Evolutionary conservation across 1,140 invertebrate species (phyloP).

Genomic region (Spodoptera frugiperda): DNA sequence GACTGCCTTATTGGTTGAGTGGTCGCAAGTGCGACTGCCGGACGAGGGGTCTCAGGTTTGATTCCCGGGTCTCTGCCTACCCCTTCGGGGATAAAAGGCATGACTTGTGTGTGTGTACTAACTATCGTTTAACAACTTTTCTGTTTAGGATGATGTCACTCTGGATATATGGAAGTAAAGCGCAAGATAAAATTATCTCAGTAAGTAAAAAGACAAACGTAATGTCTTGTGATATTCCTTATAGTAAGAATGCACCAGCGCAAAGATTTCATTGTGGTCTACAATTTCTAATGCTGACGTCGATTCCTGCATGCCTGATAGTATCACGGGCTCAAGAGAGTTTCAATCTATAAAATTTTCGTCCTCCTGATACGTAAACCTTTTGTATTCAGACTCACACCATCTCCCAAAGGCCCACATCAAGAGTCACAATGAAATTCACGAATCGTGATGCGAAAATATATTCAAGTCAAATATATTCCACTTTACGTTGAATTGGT

Average conservation of each 20-base stretch:
- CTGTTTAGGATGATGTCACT: too few relatives aligned
- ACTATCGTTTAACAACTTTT: too few relatives aligned
- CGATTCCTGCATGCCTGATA: conserved; percentile 9
- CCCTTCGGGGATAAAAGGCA: too few relatives aligned
- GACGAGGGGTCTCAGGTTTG: too few relatives aligned
- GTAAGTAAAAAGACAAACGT: too few relatives aligned
- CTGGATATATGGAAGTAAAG: too few relatives aligned
- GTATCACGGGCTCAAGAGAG: conserved; percentile 44
- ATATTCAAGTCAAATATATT: conserved; percentile 46
- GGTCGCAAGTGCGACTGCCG: too few relatives aligned
- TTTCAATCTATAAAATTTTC: conserved; percentile 54
- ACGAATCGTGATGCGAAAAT: conserved; percentile 45
- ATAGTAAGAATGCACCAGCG: neutral
- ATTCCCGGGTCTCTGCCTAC: too few relatives aligned
- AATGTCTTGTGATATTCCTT: neutral
- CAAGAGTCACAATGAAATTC: conserved; percentile 51
- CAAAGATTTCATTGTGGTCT: conserved; percentile 12
- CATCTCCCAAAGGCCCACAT: conserved; percentile 40
- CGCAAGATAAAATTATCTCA: too few relatives aligned
- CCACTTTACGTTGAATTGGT: conserved; percentile 23
- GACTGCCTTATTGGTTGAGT: too few relatives aligned
- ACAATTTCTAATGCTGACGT: neutral
- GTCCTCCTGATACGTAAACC: conserved; percentile 53
- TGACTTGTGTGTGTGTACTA: too few relatives aligned
- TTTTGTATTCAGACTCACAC: conserved; percentile 52